Base-by-base conservation (phyloP, 92 coral and sea anemone genomes). In the Meandrina meandrites region DNA sequence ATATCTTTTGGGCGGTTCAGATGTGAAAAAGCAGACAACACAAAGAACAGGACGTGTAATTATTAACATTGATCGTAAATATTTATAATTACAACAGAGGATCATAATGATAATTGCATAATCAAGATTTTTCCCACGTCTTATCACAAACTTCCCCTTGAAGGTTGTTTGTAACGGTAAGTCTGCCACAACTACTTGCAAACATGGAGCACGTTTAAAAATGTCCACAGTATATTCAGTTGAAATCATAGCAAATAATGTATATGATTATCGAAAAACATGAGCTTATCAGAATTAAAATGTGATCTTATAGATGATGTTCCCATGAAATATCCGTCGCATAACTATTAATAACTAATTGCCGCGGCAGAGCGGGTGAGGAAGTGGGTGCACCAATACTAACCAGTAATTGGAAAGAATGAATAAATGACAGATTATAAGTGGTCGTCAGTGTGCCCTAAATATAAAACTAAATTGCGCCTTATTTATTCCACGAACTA, bases 351-450 rank as follows among this genome's bases (percentile, higher is more conserved):
- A 11, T 76, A 57, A 84, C 60, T 18, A 21, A 75, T 84, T 84
- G 69, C 7, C 45, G 22, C n/a, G n/a, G n/a, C 3, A 31, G 67
- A 79, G 69, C 7, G 21, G 27, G 17, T 56, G 27, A 2, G 21
- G 70, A 1, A 18, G 56, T 70, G 30, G 21, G 48, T 21, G 78
- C 50, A 73, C 9, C 78, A 84, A 84, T 84, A 84, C 74, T 18
- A 58, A 67, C 31, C 51, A 37, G 22, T 37, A 14, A 54, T 22
- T 21, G 40, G 22, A 16, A 50, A 73, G 50, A 84, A 73, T 35
- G 87, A 31, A 16, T 74, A 67, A 74, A n/a, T 74, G 80, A 84
- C 79, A 75, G 57, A 34, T n/a, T 53, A 30, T 35, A 75, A 74
- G 87, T 73, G 71, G 27, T 34, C 34, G 36, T 10, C 31, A 56